phyloP scores from a whole-genome alignment of 2,113 vertebrate genomes.

The Vidua chalybeata region DNA sequence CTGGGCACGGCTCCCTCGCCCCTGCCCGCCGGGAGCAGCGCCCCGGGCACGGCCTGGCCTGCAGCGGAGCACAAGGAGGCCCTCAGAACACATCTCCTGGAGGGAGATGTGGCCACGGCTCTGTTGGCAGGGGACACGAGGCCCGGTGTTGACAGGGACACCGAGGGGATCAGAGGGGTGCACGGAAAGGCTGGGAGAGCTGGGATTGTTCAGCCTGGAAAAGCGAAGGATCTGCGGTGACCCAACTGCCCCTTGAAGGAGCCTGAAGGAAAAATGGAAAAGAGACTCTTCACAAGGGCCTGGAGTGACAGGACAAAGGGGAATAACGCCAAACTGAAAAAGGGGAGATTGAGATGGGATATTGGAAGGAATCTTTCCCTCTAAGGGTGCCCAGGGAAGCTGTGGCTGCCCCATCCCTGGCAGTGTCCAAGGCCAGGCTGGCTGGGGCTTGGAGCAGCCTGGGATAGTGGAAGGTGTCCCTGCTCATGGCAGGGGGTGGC shows the following conservation, averaged over 20 bases:
- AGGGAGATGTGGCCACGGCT: accelerated
- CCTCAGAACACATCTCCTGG: too few species aligned
- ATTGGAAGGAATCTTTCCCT: too few species aligned
- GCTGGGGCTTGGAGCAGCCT: accelerated
- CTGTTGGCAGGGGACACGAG: not conserved
- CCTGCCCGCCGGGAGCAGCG: slow-evolving; percentile 20
- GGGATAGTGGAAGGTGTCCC: not conserved
- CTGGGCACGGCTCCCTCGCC: not conserved
- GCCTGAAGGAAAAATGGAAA: not conserved
- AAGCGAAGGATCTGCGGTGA: not conserved
- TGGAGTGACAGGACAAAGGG: not conserved
- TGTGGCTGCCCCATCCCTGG: not conserved
- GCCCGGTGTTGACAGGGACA: not conserved
- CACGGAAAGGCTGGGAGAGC: not conserved
- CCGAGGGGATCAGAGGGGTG: not conserved
- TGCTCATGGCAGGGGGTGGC: accelerated
- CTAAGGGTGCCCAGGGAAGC: not conserved
- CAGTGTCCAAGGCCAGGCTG: not conserved
- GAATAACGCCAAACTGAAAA: not conserved
- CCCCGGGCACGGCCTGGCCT: slow-evolving; percentile 42
- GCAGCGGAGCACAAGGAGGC: not conserved
- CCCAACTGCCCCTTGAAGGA: not conserved
- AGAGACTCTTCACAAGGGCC: not conserved
- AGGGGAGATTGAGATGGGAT: not conserved
- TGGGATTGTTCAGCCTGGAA: not conserved